Evolutionary conservation across 2,113 vertebrate species (phyloP), one percentile per base, ranked within the genome.

Genomic region (Eurypyga helias): DNA sequence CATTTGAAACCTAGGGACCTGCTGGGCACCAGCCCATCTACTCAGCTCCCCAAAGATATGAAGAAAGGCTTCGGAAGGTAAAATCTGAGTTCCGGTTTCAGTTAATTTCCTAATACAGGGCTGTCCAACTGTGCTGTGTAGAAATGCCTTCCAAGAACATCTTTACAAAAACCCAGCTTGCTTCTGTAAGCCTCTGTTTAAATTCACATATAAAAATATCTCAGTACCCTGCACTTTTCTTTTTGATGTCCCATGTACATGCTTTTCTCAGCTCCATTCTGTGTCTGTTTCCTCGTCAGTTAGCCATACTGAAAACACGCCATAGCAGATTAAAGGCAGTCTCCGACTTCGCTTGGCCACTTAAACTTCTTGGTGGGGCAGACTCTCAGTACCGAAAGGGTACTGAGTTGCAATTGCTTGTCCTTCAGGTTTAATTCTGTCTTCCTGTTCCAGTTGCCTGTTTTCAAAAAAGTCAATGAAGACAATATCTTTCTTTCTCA

Each of bases 41-140:
- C 66, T 76, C 38, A 65, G 10, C 3, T 60, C 25, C 28, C 7
- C 72, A 45, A 70, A 46, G 12, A 29, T 28, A 66, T 8, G 34
- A 76, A 67, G 67, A 71, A 75, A 57, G 13, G 4, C 6, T 90
- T 78, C 25, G 34, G 28, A 82, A 72, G 21, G 7, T 48, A 78
- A 70, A 60, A 72, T 54, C 10, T 19, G 18, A 65, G 6, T 69
- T 76, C n/a, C 49, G 9, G 7, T 82, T 86, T 86, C 25, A 75
- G 14, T 70, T 66, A 33, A 41, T 14, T 26, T 55, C 41, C 29
- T 83, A 54, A 41, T 23, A 6, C 18, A 81, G 5, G 10, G 1
- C 6, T 55, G 26, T 73, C 36, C 5, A 64, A 34, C 8, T 43
- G 3, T n/a, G 16, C 0, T 0, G 17, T 14, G 25, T 45, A 73